Conservation (phyloP, 2,888 invertebrate genomes). For the Ectemnius cavifrons region DNA sequence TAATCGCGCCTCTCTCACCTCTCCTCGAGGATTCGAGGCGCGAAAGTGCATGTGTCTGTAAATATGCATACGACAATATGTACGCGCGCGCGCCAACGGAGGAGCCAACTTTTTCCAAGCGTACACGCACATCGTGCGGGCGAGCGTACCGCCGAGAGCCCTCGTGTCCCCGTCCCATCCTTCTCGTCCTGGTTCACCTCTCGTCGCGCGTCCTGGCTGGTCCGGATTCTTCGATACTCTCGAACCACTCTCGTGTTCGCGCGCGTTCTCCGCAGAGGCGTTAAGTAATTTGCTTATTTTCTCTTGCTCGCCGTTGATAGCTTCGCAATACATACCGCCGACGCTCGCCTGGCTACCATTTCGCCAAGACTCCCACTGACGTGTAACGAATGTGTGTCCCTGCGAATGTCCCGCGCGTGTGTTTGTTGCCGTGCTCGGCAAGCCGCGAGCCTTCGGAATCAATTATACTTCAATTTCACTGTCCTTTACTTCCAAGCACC, state of each 20-base stretch:
- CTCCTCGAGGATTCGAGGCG: conserved; percentile 65
- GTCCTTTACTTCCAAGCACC: background rate
- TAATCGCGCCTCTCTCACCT: conserved; percentile 65
- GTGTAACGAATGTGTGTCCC: background rate
- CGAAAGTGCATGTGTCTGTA: conserved; percentile 71
- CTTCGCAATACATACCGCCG: conserved; percentile 28
- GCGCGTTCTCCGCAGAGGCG: conserved; percentile 40
- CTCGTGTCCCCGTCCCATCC: background rate
- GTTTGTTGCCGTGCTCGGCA: background rate
- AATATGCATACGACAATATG: conserved; percentile 66
- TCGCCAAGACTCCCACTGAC: conserved; percentile 17
- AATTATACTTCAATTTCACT: conserved; percentile 4
- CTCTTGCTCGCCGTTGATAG: conserved; percentile 51
- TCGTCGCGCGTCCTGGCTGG: conserved; percentile 23
- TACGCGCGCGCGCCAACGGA: conserved; percentile 22
- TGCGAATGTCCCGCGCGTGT: background rate
- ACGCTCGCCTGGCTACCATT: conserved; percentile 20
- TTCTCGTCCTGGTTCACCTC: background rate
- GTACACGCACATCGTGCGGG: no score
- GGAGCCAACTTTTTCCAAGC: conserved; percentile 43
- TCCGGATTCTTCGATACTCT: conserved; percentile 54
- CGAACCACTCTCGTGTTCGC: conserved; percentile 33
- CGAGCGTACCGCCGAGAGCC: no score
- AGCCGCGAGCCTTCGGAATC: background rate
- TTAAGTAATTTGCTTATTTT: conserved; percentile 65